phyloP scores from a whole-genome alignment of 2,113 vertebrate genomes.

The Eulemur rufifrons region DNA sequence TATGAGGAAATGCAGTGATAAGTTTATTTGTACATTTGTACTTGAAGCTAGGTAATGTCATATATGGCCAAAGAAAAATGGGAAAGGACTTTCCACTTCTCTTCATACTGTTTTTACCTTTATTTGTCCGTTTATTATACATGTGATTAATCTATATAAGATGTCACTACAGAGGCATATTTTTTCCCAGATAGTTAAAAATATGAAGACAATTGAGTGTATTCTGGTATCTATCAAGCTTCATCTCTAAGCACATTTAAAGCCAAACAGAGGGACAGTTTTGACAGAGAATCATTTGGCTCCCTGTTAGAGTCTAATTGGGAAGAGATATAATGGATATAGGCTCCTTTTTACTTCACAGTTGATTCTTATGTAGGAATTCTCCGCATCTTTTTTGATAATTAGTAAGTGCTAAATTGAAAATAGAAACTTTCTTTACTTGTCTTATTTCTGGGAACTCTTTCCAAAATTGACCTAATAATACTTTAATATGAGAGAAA shows the following conservation, averaged over 20 bases:
- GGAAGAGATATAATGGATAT: background rate
- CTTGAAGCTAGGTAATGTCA: background rate
- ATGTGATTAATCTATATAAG: background rate
- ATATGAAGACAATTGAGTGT: background rate
- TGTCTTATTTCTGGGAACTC: background rate
- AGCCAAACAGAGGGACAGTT: background rate
- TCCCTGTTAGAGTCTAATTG: background rate
- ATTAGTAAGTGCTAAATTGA: background rate
- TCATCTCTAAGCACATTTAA: conserved; percentile 30
- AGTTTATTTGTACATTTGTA: background rate
- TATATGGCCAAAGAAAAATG: background rate
- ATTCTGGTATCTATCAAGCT: background rate
- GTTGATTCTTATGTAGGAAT: background rate
- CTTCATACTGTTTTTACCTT: conserved; percentile 5
- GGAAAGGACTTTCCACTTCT: background rate
- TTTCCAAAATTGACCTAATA: background rate
- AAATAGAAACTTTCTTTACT: background rate
- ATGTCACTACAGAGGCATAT: background rate
- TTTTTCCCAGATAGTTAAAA: conserved; percentile 17
- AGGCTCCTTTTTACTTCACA: background rate
- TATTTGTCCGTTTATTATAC: background rate
- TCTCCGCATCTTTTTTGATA: background rate
- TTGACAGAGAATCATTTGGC: background rate
- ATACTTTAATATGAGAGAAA: conserved; percentile 23
- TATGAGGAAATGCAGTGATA: background rate